Conservation (phyloP, 1,140 invertebrate species). For the Brachionus koreanus region DNA sequence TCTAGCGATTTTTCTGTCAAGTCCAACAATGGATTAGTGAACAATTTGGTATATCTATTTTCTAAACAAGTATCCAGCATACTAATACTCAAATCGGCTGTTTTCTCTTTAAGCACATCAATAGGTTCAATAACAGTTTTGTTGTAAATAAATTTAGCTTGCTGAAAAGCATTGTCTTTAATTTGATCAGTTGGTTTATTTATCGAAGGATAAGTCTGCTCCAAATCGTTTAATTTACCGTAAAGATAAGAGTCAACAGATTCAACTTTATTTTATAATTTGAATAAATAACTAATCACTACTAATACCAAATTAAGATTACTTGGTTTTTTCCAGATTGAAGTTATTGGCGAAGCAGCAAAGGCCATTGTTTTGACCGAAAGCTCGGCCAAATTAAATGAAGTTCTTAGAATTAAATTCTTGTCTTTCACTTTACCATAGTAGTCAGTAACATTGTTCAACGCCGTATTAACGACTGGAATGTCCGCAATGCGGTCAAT, state of each 20-base stretch:
- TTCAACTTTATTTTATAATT: background rate
- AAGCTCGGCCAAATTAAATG: slow-evolving; percentile 21
- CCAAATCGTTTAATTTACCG: slow-evolving; percentile 17
- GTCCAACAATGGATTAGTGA: slow-evolving; percentile 13
- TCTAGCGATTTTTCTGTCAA: slow-evolving; percentile 26
- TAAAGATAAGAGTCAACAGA: slow-evolving; percentile 27
- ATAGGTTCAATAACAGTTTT: background rate
- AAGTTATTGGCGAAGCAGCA: slow-evolving; percentile 25
- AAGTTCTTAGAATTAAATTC: slow-evolving; percentile 1
- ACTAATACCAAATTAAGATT: background rate
- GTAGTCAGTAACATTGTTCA: slow-evolving; percentile 5
- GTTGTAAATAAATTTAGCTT: slow-evolving; percentile 8
- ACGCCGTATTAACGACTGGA: slow-evolving; percentile 2
- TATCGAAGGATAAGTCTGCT: background rate
- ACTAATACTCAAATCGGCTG: background rate
- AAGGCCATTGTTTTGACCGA: slow-evolving; percentile 33
- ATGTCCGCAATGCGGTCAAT: slow-evolving; percentile 5
- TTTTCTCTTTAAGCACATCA: slow-evolving; percentile 13
- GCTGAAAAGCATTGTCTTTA: background rate
- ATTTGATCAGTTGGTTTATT: slow-evolving; percentile 7
- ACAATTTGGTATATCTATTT: slow-evolving; percentile 15
- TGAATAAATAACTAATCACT: background rate
- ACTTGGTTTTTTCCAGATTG: slow-evolving; percentile 29
- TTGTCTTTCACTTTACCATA: slow-evolving; percentile 22
- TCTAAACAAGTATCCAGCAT: background rate